phyloP scores from a whole-genome alignment of 2,113 vertebrate species.

The Tamias sibiricus region DNA sequence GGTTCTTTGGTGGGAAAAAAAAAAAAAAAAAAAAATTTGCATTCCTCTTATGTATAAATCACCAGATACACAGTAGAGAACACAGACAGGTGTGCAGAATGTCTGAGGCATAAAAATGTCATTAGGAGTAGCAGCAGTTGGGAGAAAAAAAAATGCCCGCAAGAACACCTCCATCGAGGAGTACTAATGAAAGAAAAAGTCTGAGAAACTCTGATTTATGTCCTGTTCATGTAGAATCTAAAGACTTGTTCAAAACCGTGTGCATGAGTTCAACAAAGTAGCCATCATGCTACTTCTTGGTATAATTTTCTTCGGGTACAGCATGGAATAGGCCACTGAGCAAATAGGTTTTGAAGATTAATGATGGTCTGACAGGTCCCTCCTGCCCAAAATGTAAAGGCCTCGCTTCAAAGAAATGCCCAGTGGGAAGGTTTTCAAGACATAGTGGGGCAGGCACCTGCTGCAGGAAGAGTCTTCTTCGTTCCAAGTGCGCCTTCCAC shows the following conservation, averaged over 20 bases:
- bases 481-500: accelerated
- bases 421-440: background rate
- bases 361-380: background rate
- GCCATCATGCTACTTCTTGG: background rate
- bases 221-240: too few species aligned
- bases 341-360: background rate
- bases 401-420: background rate
- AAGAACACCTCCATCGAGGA: background rate
- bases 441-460: accelerated
- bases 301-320: background rate
- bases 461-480: background rate
- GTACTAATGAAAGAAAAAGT: background rate
- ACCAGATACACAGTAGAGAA: background rate
- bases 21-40: too few species aligned
- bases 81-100: background rate
- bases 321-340: background rate
- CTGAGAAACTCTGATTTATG: background rate
- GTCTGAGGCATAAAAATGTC: background rate
- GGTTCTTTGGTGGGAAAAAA: background rate
- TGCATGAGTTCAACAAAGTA: background rate
- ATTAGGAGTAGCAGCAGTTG: accelerated
- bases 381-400: background rate
- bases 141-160: background rate
- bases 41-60: background rate
- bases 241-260: background rate